Percentiles rank a stretch among this genome's conserved stretches.
Evolutionary conservation across 2,888 invertebrate species (phyloP).

Genomic region (Charanyca ferruginea): DNA sequence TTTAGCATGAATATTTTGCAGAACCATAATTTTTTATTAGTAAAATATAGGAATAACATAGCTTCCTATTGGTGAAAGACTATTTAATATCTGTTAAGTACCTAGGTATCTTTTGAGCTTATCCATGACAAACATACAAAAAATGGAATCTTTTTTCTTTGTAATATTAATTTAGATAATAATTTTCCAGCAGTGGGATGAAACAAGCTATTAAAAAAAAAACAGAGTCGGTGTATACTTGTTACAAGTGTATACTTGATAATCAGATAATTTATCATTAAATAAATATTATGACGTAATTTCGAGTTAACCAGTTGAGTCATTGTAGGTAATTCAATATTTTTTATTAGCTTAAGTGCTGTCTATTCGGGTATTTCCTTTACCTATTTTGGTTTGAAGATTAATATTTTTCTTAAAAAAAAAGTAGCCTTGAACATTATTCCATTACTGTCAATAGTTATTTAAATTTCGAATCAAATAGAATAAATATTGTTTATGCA

Average conservation of each 20-base stretch:
- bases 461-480: constrained; percentile 53
- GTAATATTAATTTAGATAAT: too few relatives aligned
- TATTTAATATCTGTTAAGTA: too few relatives aligned
- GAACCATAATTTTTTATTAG: too few relatives aligned
- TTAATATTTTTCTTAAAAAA: constrained; percentile 44
- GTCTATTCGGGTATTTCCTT: constrained; percentile 57
- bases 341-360: constrained; percentile 58
- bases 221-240: not conserved
- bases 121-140: too few relatives aligned
- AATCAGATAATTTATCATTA: constrained; percentile 78
- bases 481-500: constrained; percentile 35
- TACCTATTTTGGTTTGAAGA: constrained; percentile 34
- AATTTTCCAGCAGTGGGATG: not conserved
- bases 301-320: constrained; percentile 57
- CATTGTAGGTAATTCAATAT: constrained; percentile 58
- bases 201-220: not conserved
- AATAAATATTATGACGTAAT: constrained; percentile 72
- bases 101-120: too few relatives aligned
- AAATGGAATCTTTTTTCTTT: too few relatives aligned
- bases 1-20: too few relatives aligned
- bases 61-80: too few relatives aligned
- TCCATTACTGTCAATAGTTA: constrained; percentile 41
- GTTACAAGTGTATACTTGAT: constrained; percentile 57
- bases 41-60: too few relatives aligned
- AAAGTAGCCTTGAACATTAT: constrained; percentile 53